These are phyloP conservation scores for Paramuricea clavata DNA, from an alignment of 92 coral and sea anemone genomes.

Conservation along the genomic window DNA sequence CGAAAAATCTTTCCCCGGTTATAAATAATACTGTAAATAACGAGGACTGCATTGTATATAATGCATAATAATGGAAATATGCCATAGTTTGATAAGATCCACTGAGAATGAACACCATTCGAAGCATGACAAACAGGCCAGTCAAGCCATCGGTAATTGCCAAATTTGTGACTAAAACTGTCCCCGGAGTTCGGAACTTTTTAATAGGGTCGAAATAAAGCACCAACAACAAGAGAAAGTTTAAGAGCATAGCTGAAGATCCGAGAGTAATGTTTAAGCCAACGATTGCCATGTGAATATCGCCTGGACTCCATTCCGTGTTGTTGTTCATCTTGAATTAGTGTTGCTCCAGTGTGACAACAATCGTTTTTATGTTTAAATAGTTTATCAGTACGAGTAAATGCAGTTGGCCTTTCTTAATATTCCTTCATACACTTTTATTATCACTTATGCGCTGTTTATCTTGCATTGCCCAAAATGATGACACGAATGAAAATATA, in stretches of 20 bases:
- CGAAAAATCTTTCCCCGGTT: conserved; percentile 15
- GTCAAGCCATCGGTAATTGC: conserved; percentile 22
- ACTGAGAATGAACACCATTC: neutral
- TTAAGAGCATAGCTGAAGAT: neutral
- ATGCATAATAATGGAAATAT: neutral
- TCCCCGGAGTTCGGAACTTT: neutral
- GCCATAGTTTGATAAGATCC: neutral
- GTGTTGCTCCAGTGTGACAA: too few species aligned
- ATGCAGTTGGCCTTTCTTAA: too few species aligned
- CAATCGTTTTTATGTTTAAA: too few species aligned
- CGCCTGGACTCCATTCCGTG: neutral
- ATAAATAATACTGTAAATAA: conserved; percentile 15
- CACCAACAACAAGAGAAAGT: conserved; percentile 2
- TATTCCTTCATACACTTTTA: too few species aligned
- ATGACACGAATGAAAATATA: too few species aligned
- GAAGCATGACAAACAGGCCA: neutral
- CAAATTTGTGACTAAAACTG: conserved; percentile 22
- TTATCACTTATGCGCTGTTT: too few species aligned
- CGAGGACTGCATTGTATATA: conserved; percentile 22
- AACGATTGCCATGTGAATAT: neutral
- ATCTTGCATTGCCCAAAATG: too few species aligned
- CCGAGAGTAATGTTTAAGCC: neutral
- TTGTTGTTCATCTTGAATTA: neutral
- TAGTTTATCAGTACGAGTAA: too few species aligned
- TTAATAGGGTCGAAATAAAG: conserved; percentile 23